Percentiles rank a stretch among this genome's conserved stretches.
phyloP scores from a whole-genome alignment of 2,113 vertebrate genomes.

The Mugil cephalus region DNA sequence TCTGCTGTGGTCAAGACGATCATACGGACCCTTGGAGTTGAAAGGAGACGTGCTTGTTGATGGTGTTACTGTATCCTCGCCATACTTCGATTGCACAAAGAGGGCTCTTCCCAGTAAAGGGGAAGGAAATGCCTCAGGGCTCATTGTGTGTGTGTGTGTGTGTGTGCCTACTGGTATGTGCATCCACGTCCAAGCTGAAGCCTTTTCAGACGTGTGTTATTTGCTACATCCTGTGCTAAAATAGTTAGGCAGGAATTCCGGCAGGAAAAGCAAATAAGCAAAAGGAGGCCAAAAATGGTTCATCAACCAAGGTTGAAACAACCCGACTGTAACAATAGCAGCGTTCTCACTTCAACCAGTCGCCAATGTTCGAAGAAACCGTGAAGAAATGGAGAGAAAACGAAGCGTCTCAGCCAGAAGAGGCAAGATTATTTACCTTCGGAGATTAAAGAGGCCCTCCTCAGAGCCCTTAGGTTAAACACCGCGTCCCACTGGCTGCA shows the following conservation, averaged over 20 bases:
- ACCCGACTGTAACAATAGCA: slow-evolving; percentile 3
- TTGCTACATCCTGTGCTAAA: slow-evolving; percentile 67
- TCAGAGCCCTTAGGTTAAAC: slow-evolving; percentile 51
- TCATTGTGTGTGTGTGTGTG: slow-evolving; percentile 48
- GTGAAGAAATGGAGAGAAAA: slow-evolving; percentile 40
- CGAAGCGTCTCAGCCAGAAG: slow-evolving; percentile 8
- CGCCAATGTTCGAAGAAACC: not conserved
- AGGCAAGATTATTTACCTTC: slow-evolving; percentile 74
- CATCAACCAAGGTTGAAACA: not conserved
- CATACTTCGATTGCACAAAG: slow-evolving; percentile 56
- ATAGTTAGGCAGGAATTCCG: slow-evolving; percentile 55
- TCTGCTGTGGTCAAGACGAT: slow-evolving; percentile 47
- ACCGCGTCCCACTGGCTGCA: slow-evolving; percentile 60
- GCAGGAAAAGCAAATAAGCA: slow-evolving; percentile 34
- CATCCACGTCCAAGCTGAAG: slow-evolving; percentile 33
- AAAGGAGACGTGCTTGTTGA: slow-evolving; percentile 23
- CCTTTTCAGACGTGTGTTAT: slow-evolving; percentile 34
- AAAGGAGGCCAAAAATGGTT: slow-evolving; percentile 7
- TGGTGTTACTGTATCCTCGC: slow-evolving; percentile 27
- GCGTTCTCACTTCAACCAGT: not conserved
- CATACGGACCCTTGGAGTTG: not conserved
- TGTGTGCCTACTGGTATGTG: slow-evolving; percentile 6
- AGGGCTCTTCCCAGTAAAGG: slow-evolving; percentile 51
- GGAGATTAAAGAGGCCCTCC: slow-evolving; percentile 67
- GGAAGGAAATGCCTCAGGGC: slow-evolving; percentile 77